Conservation (phyloP, 2,888 invertebrate genomes). For the Rhamnusium bicolor region DNA sequence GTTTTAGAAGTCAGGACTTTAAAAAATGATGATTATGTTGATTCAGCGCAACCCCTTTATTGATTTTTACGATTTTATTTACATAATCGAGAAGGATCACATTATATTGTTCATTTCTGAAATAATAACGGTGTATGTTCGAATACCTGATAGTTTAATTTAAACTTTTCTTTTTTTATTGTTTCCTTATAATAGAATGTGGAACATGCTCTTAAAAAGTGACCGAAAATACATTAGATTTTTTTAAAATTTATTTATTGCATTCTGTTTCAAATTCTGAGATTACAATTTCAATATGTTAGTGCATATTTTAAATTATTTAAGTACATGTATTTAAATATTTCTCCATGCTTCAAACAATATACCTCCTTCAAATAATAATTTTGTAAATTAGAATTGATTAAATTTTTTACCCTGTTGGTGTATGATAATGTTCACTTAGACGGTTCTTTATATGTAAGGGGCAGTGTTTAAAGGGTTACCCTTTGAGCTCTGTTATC, state of each 20-base stretch:
- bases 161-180: no score
- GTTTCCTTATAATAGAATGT: no score
- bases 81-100: not conserved
- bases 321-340: no score
- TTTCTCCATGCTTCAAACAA: no score
- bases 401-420: not conserved
- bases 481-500: constrained; percentile 9
- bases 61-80: not conserved
- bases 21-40: not conserved
- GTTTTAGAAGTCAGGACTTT: not conserved
- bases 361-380: not conserved
- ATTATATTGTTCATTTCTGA: not conserved
- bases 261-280: no score
- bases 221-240: no score
- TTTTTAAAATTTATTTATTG: no score
- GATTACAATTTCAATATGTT: no score
- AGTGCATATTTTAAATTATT: no score
- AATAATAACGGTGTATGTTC: not conserved
- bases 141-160: not conserved
- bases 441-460: not conserved
- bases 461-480: constrained; percentile 3
- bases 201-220: no score
- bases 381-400: not conserved
- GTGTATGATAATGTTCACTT: not conserved
- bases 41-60: not conserved